Evolutionary conservation across 2,797 vertebrate genomes (phyloP).

Genomic region (Phrynocephalus vlangalii): DNA sequence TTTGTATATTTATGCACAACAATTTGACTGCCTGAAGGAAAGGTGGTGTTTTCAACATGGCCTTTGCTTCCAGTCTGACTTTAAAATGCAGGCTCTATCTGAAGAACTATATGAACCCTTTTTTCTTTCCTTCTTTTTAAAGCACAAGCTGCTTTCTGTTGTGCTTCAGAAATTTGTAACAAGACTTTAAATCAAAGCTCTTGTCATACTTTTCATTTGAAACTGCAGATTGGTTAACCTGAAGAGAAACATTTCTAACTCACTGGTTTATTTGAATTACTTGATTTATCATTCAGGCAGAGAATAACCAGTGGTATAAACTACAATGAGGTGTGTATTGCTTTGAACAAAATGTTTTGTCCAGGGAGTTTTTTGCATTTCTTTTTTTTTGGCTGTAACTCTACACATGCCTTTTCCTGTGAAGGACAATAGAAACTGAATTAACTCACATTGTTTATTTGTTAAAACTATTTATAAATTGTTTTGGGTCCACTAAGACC

Average conservation of each 20-base stretch:
- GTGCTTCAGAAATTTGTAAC: conserved; percentile 1
- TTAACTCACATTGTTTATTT: not conserved
- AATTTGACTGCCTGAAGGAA: not conserved
- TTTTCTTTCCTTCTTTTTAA: not conserved
- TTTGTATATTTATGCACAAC: conserved; percentile 11
- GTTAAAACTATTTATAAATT: not conserved
- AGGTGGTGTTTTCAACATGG: not conserved
- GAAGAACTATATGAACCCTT: not conserved
- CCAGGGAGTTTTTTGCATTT: not conserved
- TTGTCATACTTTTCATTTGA: conserved; percentile 19
- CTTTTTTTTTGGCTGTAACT: not conserved
- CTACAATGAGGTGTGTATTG: not conserved
- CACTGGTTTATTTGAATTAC: conserved; percentile 9
- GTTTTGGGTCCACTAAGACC: not conserved
- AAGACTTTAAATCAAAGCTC: conserved; percentile 16
- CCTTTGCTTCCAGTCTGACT: not conserved
- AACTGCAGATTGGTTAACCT: not conserved
- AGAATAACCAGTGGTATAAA: conserved; percentile 15
- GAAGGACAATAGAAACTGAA: not conserved
- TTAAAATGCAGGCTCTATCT: not conserved
- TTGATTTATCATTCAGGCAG: conserved; percentile 20
- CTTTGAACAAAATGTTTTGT: conserved; percentile 4
- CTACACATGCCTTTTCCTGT: not conserved
- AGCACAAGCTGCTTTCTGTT: conserved; percentile 7
- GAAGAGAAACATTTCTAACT: conserved; percentile 34